phyloP scores from a whole-genome alignment of 2,888 invertebrate species.

The Sericinus montela region DNA sequence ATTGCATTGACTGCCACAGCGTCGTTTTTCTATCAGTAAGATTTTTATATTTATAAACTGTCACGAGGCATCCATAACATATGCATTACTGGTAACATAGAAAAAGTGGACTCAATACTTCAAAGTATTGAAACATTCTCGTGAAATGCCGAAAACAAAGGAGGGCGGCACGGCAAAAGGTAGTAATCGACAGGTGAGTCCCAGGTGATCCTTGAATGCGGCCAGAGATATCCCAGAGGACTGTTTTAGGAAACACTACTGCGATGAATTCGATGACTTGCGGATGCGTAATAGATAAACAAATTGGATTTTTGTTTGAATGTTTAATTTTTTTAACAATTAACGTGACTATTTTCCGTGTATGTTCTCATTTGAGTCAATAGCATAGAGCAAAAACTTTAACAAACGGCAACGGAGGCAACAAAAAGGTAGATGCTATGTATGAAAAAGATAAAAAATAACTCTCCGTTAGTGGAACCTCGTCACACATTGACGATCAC shows the following conservation, averaged over 20 bases:
- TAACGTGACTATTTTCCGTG: no score
- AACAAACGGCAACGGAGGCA: no score
- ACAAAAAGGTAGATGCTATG: no score
- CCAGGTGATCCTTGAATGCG: slow-evolving; percentile 25
- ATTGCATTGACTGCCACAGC: no score
- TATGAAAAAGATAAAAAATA: no score
- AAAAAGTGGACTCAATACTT: neutral
- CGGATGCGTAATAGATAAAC: slow-evolving; percentile 21
- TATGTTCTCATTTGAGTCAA: no score
- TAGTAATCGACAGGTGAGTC: slow-evolving; percentile 61
- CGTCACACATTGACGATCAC: no score
- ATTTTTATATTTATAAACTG: no score
- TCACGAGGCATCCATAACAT: neutral
- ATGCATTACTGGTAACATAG: neutral
- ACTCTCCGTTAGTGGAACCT: no score
- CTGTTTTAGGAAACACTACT: slow-evolving; percentile 41
- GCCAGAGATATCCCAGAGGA: slow-evolving; percentile 45
- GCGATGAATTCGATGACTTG: slow-evolving; percentile 54
- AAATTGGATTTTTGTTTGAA: neutral
- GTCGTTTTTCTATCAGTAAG: no score
- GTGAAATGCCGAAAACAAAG: slow-evolving; percentile 39
- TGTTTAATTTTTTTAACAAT: no score
- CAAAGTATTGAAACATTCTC: neutral
- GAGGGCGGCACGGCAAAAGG: slow-evolving; percentile 58
- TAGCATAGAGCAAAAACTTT: no score